These are phyloP conservation scores for Pitta sordida DNA, from an alignment of 2,113 vertebrate species.

Conservation along the genomic window DNA sequence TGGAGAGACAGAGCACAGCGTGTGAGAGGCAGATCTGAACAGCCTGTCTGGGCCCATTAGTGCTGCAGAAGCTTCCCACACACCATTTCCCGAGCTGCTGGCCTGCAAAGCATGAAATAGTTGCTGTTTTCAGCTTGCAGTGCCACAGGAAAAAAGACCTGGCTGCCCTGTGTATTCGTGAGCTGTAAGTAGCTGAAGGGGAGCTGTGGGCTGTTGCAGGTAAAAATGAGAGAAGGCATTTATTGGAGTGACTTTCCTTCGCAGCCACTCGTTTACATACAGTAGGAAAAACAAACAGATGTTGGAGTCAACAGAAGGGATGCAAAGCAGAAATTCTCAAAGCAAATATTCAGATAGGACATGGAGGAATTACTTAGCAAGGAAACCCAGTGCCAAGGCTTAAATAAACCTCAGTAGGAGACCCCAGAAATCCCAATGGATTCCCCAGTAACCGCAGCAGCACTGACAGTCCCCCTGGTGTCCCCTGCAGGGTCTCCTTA, in stretches of 20 bases:
- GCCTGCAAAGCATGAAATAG: neutral
- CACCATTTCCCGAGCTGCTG: neutral
- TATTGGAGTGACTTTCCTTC: neutral
- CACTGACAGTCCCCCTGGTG: too few relatives aligned
- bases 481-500: constrained; percentile 87
- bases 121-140: neutral
- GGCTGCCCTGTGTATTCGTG: neutral
- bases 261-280: neutral
- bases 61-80: neutral
- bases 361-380: neutral
- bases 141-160: neutral
- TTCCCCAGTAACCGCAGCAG: neutral
- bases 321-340: neutral
- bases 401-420: constrained; percentile 7
- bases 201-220: neutral
- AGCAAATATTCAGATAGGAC: neutral
- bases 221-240: neutral
- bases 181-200: neutral
- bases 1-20: neutral
- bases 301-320: neutral
- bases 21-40: neutral
- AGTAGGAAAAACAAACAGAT: constrained; percentile 25
- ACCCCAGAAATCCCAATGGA: neutral
- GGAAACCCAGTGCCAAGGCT: constrained; percentile 13
- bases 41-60: neutral